Conservation (phyloP, 2,113 vertebrate species). For the Natator depressus region DNA sequence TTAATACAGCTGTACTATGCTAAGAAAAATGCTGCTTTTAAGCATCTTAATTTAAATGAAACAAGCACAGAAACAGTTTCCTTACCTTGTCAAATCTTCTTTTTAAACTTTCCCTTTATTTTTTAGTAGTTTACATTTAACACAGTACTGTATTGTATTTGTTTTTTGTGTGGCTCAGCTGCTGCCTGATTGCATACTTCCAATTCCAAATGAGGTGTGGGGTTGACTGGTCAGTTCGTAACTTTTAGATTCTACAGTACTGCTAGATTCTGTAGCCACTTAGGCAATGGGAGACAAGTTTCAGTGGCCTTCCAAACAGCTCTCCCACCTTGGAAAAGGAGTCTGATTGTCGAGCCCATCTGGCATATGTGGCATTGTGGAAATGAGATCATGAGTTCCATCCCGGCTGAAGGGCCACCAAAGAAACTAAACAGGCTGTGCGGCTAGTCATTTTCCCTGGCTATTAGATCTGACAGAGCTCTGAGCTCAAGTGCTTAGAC, state of each 20-base stretch:
- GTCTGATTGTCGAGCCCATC: rapidly evolving
- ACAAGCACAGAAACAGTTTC: too few relatives aligned
- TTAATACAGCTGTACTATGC: too few relatives aligned
- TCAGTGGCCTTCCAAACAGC: not conserved
- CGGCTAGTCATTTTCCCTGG: not conserved
- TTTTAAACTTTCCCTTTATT: too few relatives aligned
- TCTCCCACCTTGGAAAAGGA: not conserved
- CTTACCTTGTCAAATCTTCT: too few relatives aligned
- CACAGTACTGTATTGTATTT: too few relatives aligned
- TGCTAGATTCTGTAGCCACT: not conserved
- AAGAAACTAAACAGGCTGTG: not conserved
- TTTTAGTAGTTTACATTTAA: too few relatives aligned
- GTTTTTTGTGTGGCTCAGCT: too few relatives aligned
- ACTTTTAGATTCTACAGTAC: not conserved
- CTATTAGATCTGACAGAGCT: not conserved
- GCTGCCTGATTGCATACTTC: too few relatives aligned
- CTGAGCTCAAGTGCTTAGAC: not conserved
- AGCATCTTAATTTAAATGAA: not conserved
- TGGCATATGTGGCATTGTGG: not conserved
- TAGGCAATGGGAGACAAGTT: not conserved
- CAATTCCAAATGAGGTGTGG: too few relatives aligned
- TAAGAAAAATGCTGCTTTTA: too few relatives aligned
- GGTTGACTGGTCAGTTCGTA: too few relatives aligned
- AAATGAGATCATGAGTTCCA: not conserved
- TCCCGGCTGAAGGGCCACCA: not conserved